phyloP scores from a whole-genome alignment of 1,140 invertebrate species.

The Atta cephalotes region DNA sequence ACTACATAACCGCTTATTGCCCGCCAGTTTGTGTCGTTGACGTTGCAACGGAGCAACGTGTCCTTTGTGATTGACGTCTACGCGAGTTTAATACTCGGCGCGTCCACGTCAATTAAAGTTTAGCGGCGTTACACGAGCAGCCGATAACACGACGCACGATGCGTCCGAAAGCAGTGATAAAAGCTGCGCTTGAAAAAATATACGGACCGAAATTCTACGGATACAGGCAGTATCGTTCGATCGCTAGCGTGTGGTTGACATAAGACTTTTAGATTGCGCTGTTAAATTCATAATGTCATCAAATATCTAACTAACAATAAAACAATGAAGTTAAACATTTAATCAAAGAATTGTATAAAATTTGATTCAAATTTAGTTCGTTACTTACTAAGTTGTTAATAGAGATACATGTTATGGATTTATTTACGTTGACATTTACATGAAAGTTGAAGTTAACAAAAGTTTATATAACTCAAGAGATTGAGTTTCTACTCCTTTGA shows the following conservation, averaged over 20 bases:
- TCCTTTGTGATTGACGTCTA: constrained; percentile 78
- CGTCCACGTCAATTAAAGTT: constrained; percentile 74
- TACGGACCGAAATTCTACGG: constrained; percentile 23
- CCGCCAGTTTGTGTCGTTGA: constrained; percentile 65
- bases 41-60: constrained; percentile 62
- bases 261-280: constrained; percentile 15
- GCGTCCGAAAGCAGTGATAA: constrained; percentile 14
- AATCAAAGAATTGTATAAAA: no score
- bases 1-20: constrained; percentile 74
- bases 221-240: constrained; percentile 17
- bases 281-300: no score
- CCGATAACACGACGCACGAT: constrained; percentile 60
- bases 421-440: no score
- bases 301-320: no score
- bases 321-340: no score
- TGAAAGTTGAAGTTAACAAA: no score
- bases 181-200: constrained; percentile 56
- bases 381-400: no score
- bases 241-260: not conserved
- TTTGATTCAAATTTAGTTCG: no score
- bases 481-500: no score
- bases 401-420: no score
- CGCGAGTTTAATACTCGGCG: constrained; percentile 75
- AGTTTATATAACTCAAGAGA: no score
- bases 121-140: constrained; percentile 50